These are phyloP conservation scores for Slavum lentiscoides DNA, from an alignment of 2,888 invertebrate genomes.

Conservation along the genomic window DNA sequence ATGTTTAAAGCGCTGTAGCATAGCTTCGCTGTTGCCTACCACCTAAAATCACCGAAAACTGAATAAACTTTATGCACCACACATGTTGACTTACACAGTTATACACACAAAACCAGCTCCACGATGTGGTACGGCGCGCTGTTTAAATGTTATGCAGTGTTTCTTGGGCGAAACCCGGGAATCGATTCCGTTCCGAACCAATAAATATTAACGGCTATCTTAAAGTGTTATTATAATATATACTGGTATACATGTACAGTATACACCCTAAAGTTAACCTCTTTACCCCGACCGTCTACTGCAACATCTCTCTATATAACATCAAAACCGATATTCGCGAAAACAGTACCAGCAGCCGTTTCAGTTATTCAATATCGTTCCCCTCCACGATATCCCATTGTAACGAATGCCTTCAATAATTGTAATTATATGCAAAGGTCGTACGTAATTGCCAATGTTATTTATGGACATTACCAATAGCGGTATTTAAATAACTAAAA, in stretches of 20 bases:
- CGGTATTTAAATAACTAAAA: conserved; percentile 3
- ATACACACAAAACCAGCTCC: not conserved
- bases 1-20: too few relatives aligned
- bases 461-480: conserved; percentile 2
- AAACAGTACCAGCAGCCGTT: conserved; percentile 33
- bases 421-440: conserved; percentile 23
- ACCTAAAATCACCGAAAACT: not conserved
- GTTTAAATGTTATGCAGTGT: conserved; percentile 21
- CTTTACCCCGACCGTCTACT: not conserved
- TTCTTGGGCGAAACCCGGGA: not conserved
- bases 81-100: conserved; percentile 1
- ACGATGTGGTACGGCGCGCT: not conserved
- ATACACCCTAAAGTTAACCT: conserved; percentile 47
- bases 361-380: conserved; percentile 21
- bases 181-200: conserved; percentile 47
- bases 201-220: conserved; percentile 52
- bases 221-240: conserved; percentile 46
- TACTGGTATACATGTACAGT: too few relatives aligned
- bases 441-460: conserved; percentile 20
- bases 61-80: conserved; percentile 4
- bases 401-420: conserved; percentile 9
- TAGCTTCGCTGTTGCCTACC: not conserved
- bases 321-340: not conserved
- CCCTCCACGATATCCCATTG: not conserved
- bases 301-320: not conserved